Evolutionary conservation across 2,888 invertebrate species (phyloP), one percentile per base, ranked within the genome.

Genomic region (Calliphora vomitoria): DNA sequence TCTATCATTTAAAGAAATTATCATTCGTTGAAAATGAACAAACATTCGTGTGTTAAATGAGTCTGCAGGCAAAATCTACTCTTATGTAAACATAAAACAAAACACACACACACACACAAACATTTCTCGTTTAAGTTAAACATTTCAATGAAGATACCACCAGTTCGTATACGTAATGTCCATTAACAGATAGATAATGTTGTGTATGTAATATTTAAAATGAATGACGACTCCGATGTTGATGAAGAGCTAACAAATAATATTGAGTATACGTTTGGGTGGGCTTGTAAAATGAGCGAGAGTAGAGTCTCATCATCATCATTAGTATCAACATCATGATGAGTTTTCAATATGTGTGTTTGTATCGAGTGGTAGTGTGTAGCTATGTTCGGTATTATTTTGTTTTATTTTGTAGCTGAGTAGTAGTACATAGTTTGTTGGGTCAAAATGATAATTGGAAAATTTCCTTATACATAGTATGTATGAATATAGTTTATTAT

Each of bases 241-340:
- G n/a, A 50, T 53, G 72, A 44, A 35, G 53, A 25, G 5, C 25
- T 20, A 31, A 62, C 11, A 58, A 50, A 50, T 20, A 79, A 85
- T 81, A 80, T 85, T 55, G 64, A 85, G 85, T 81, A 85, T 85
- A 85, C 85, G 85, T 64, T 25, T 13, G 35, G 72, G 35, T 3
- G 44, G 53, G 55, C 55, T 18, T 35, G 20, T 44, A 69, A 64
- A 38, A 15, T 75, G 47, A 47, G 62, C 13, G 25, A 62, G 31
- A 62, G 31, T 4, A 38, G 10, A 55, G 20, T 20, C n/a, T 60
- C 15, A 60, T 31, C n/a, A 35, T 35, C 25, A 62, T 62, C 31
- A 35, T 62, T 41, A 66, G 31, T 66, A 82, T 55, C 66, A 82
- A 38, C 47, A 68, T 74, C 47, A 74, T 68, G 58, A 58, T 75